Conservation (phyloP, 2,888 invertebrate species). For the Parnassius apollo region DNA sequence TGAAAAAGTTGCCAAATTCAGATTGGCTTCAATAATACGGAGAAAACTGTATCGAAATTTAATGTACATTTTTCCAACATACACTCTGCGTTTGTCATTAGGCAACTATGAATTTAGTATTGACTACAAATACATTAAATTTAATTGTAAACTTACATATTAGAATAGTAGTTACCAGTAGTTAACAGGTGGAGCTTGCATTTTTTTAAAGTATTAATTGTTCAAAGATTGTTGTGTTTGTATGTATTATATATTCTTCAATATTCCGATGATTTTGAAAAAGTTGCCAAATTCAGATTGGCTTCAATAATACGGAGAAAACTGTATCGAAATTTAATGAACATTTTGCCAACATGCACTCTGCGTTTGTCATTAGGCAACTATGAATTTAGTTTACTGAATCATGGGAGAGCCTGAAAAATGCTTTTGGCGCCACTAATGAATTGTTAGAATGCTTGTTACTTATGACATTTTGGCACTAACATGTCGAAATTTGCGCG, state of each 20-base stretch:
- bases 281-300: too few species aligned
- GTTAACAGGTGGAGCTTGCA: too few species aligned
- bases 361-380: conserved; percentile 52
- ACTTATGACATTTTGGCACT: conserved; percentile 51
- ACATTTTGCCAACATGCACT: conserved; percentile 35
- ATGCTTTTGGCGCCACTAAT: conserved; percentile 60
- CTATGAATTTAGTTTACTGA: conserved; percentile 53
- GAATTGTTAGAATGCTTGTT: conserved; percentile 65
- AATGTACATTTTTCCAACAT: conserved; percentile 32
- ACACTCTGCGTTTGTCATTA: conserved; percentile 46
- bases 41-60: conserved; percentile 9
- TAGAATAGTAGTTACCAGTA: too few species aligned
- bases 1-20: too few species aligned
- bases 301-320: too few species aligned
- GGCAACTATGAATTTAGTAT: conserved; percentile 46
- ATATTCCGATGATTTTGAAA: too few species aligned
- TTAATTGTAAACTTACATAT: too few species aligned
- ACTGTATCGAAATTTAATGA: conserved; percentile 13
- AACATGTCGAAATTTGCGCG: conserved; percentile 53
- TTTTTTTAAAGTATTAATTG: too few species aligned
- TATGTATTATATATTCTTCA: too few species aligned
- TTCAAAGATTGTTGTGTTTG: too few species aligned
- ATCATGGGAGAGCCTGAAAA: conserved; percentile 54
- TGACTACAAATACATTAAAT: too few species aligned
- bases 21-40: too few species aligned